phyloP scores from a whole-genome alignment of 2,888 invertebrate species.

The Conchocele bisecta region DNA sequence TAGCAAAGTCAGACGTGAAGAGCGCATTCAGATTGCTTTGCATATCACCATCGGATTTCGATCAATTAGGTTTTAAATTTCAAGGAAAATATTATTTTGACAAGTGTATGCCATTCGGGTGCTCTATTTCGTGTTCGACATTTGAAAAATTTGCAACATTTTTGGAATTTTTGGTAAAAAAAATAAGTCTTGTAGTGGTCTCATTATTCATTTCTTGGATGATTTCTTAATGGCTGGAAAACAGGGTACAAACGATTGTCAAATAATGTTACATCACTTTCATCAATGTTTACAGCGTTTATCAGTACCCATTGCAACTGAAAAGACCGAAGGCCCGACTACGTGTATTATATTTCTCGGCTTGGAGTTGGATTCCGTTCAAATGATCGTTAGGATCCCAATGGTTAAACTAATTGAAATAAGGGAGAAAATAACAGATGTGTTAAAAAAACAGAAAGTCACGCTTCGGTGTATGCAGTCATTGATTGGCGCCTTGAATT shows the following conservation, averaged over 20 bases:
- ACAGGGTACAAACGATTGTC: background rate
- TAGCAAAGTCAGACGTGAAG: conserved; percentile 15
- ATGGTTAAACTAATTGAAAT: conserved; percentile 22
- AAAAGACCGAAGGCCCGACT: conserved; percentile 23
- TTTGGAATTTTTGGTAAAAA: conserved; percentile 21
- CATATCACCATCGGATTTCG: conserved; percentile 18
- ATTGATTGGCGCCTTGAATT: conserved; percentile 19
- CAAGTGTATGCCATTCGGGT: conserved; percentile 39
- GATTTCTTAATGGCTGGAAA: conserved; percentile 30
- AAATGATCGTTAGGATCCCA: conserved; percentile 27
- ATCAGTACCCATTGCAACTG: conserved; percentile 18
- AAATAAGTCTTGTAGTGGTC: background rate
- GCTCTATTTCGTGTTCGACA: conserved; percentile 17
- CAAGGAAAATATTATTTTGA: conserved; percentile 25
- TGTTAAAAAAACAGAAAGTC: background rate
- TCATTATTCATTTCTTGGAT: conserved; percentile 33
- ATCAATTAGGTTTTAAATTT: conserved; percentile 33
- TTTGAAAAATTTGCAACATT: conserved; percentile 51
- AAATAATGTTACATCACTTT: background rate
- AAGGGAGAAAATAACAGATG: background rate
- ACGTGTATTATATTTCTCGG: conserved; percentile 19
- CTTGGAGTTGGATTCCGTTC: conserved; percentile 25
- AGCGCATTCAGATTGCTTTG: conserved; percentile 24
- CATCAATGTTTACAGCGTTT: background rate
- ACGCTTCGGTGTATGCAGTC: conserved; percentile 12